These are phyloP conservation scores for Omphaloscelis lunosa DNA, from an alignment of 2,888 invertebrate species.

Conservation along the genomic window DNA sequence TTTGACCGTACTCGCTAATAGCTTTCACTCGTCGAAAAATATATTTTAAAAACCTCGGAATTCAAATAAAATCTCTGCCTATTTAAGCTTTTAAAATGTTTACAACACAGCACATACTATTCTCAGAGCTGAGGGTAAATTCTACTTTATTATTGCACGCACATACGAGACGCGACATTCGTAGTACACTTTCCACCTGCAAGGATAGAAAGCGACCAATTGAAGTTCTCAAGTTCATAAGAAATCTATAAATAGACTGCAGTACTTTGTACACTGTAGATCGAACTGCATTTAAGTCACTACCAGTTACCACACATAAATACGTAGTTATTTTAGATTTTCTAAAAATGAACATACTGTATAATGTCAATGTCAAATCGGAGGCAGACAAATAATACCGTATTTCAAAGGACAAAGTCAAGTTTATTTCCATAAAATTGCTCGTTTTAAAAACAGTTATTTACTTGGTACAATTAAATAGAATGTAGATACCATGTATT, in stretches of 20 bases:
- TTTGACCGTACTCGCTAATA: background rate
- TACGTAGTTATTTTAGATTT: background rate
- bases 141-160: constrained; percentile 41
- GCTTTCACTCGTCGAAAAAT: background rate
- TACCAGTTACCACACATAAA: background rate
- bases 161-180: constrained; percentile 48
- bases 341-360: background rate
- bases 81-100: constrained; percentile 18
- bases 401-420: background rate
- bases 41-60: background rate
- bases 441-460: background rate
- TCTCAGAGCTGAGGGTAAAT: constrained; percentile 10
- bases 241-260: constrained; percentile 71
- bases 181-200: constrained; percentile 69
- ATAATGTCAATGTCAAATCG: background rate
- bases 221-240: constrained; percentile 67
- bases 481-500: background rate
- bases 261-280: constrained; percentile 37
- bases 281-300: constrained; percentile 14
- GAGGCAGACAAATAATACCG: background rate
- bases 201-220: constrained; percentile 70
- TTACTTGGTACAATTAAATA: constrained; percentile 2
- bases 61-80: background rate
- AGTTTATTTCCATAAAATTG: background rate
- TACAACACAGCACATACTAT: background rate